These are phyloP conservation scores for Molossus alvarezi DNA, from an alignment of 2,797 vertebrate genomes.

Conservation along the genomic window DNA sequence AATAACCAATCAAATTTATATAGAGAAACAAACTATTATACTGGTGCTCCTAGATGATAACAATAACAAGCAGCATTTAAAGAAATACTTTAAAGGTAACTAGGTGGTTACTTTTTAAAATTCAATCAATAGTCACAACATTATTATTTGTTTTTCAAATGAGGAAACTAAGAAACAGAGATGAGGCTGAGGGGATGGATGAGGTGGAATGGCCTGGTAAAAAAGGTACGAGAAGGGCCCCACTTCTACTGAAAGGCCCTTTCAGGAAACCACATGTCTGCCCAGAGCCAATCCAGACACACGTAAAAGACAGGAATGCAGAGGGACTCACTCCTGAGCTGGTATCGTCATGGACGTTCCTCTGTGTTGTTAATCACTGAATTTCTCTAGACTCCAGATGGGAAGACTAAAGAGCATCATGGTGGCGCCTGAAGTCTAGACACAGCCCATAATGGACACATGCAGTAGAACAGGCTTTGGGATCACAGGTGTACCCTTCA, in stretches of 20 bases:
- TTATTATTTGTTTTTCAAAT: slow-evolving; percentile 36
- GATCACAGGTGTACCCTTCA: background rate
- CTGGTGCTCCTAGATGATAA: background rate
- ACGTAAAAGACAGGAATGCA: background rate
- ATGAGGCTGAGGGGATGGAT: background rate
- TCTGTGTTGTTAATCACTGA: background rate
- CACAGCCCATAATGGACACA: background rate
- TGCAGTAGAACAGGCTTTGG: too few species aligned
- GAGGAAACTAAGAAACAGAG: background rate
- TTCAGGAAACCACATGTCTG: background rate
- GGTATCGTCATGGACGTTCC: background rate
- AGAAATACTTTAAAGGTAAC: background rate
- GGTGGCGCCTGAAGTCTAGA: background rate
- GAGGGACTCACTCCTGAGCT: background rate
- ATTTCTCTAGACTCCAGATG: background rate
- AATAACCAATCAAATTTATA: slow-evolving; percentile 2
- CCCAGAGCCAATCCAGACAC: background rate
- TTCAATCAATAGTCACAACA: slow-evolving; percentile 18
- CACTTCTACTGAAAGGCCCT: background rate
- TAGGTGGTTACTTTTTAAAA: slow-evolving; percentile 23
- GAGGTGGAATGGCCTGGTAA: background rate
- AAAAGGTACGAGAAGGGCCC: background rate
- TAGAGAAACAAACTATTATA: background rate
- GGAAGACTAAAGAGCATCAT: background rate
- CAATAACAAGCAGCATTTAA: background rate